Conservation (phyloP, 2,113 vertebrate genomes). For the Xiphophorus maculatus region DNA sequence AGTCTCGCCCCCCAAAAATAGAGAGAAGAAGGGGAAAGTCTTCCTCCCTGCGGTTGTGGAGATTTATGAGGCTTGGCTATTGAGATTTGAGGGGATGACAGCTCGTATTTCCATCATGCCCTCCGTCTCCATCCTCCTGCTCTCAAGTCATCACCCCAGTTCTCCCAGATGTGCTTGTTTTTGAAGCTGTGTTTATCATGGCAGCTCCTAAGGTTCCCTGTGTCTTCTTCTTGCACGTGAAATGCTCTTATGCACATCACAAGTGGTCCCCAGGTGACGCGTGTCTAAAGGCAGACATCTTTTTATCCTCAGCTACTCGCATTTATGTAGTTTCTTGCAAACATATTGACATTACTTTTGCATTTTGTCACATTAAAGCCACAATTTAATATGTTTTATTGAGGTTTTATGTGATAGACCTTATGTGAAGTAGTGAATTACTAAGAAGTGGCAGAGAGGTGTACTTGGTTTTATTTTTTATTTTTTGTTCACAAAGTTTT, state of each 20-base stretch:
- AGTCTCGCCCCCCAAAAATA: not conserved
- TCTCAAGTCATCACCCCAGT: slow-evolving; percentile 35
- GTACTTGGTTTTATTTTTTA: too few relatives aligned
- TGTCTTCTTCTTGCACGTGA: not conserved
- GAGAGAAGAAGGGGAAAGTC: slow-evolving; percentile 4
- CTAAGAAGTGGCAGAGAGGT: too few relatives aligned
- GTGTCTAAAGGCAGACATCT: not conserved
- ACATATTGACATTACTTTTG: not conserved
- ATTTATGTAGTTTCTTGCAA: not conserved
- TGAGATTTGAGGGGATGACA: slow-evolving; percentile 23
- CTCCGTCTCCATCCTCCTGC: slow-evolving; percentile 14
- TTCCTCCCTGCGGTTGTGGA: not conserved
- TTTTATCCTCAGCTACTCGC: slow-evolving; percentile 22
- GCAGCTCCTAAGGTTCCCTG: slow-evolving; percentile 15
- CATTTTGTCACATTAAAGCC: too few relatives aligned
- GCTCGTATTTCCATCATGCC: slow-evolving; percentile 44
- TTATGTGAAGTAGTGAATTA: too few relatives aligned
- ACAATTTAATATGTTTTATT: too few relatives aligned
- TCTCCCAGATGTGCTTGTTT: slow-evolving; percentile 24
- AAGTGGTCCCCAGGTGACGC: slow-evolving; percentile 20
- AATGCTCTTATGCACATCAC: not conserved
- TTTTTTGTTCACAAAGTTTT: too few relatives aligned
- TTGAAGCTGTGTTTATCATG: slow-evolving; percentile 27
- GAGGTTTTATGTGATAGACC: too few relatives aligned
- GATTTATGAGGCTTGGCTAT: slow-evolving; percentile 46